These are phyloP conservation scores for Sorex fumeus DNA, from an alignment of 2,113 vertebrate species.

Conservation along the genomic window DNA sequence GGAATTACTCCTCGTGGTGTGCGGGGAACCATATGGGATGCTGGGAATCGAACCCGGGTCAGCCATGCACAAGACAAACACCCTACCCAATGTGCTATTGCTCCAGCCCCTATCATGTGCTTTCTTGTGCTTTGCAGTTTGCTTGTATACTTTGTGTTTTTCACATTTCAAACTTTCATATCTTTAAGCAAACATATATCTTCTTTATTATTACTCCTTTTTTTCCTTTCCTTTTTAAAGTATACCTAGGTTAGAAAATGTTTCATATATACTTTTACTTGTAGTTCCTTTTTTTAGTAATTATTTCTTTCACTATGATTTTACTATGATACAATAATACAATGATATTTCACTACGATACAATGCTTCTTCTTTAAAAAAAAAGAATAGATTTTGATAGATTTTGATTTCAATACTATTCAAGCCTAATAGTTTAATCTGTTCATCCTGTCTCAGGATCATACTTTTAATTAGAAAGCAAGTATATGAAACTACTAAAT, in stretches of 20 bases:
- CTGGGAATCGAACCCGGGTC: no score
- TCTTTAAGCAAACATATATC: conserved; percentile 40
- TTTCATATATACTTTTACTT: conserved; percentile 42
- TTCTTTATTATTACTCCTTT: conserved; percentile 10
- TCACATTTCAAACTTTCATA: conserved; percentile 24
- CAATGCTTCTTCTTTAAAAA: background rate
- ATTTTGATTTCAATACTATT: background rate
- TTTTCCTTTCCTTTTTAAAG: conserved; percentile 43
- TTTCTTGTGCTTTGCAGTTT: background rate
- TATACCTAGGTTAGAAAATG: conserved; percentile 35
- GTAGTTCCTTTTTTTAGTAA: background rate
- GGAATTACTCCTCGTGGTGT: no score
- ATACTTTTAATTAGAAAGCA: conserved; percentile 33
- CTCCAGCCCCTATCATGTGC: background rate
- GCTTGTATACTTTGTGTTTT: conserved; percentile 42
- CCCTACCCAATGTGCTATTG: no score
- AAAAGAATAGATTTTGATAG: background rate
- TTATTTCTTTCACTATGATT: conserved; percentile 27
- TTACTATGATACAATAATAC: conserved; percentile 31
- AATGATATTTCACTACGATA: no score
- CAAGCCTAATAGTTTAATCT: background rate
- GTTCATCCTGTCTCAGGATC: background rate
- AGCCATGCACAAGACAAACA: no score
- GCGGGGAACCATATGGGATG: no score
- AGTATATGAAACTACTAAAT: conserved; percentile 16